A percentile compares a stretch with the other conserved stretches of the same genome.
Conservation (phyloP, 2,797 vertebrate genomes). For the Gallinago stenura region DNA sequence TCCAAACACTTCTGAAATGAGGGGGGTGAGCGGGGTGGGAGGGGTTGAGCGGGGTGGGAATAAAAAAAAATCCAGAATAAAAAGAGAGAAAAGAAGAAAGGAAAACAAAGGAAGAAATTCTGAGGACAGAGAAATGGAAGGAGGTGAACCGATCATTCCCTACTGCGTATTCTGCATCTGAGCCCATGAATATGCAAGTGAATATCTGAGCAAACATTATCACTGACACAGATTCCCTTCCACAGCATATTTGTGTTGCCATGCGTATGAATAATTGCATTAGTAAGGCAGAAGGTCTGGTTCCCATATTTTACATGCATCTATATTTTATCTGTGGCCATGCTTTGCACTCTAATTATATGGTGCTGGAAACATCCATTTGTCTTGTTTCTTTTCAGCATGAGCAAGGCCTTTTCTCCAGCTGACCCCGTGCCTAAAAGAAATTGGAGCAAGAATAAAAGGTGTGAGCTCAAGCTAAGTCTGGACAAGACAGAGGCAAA, state of each 20-base stretch:
- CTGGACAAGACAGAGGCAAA: neutral
- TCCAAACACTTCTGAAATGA: neutral
- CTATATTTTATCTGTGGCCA: conserved; percentile 48
- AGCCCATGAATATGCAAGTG: conserved; percentile 41
- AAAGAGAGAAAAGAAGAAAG: neutral
- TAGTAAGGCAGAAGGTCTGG: conserved; percentile 55
- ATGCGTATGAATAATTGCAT: conserved; percentile 60
- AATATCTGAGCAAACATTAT: conserved; percentile 53
- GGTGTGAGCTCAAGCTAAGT: neutral
- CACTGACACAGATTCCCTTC: conserved; percentile 59
- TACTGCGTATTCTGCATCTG: neutral
- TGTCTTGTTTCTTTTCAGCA: conserved; percentile 5
- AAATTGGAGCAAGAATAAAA: conserved; percentile 19
- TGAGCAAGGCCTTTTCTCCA: neutral
- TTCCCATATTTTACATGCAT: conserved; percentile 40
- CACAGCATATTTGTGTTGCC: conserved; percentile 49
- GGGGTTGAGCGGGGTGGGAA: too few species aligned
- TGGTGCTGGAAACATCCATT: conserved; percentile 23
- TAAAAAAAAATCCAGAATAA: neutral
- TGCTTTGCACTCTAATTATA: conserved; percentile 33
- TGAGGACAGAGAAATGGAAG: neutral
- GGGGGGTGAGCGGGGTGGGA: too few species aligned
- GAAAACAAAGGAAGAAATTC: neutral
- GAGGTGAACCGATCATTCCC: neutral
- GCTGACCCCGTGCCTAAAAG: neutral